Base-by-base conservation (phyloP, 2,888 invertebrate species). In the Melieria picta region DNA sequence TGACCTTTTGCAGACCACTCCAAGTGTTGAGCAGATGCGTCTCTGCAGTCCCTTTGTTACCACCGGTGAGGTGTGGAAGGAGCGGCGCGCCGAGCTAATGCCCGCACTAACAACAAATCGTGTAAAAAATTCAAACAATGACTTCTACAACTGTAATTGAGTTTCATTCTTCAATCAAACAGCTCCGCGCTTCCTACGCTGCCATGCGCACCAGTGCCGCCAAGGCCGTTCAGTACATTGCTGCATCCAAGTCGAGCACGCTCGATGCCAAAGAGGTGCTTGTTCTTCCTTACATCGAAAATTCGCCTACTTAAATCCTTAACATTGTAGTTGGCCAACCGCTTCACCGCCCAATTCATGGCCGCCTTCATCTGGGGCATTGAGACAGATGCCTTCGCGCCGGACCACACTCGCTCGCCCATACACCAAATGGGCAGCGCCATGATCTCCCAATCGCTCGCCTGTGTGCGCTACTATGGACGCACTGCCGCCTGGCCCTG, bases 101-200 rank as follows among this genome's bases (percentile, higher is more conserved):
- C 87, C 88, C 0, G 86, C 86, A 4, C 87, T 90, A 58, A 88
- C 89, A 0, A 82, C 84, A 1, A 88, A 86, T 52, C 88, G 88
- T 78, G 87, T 88, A 81, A 75, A 70, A 63, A 61, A 13, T 46
- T 61, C 6, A n/a, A 9, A 30, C 30, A 30, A 30, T 30, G 3
- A 9, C 16, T 9, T 16, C 0, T 58, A 10, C 16, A 30, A 57
- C 1, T 13, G 0, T 9, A 5, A 0, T 58, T 48, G 0, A 16
- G 11, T 7, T 7, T 48, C 9, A 4, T 64, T 55, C 5, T 43
- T 68, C 52, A 55, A 9, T 55, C 55, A 13, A 7, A 3, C 62
- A 82, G 82, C 57, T 81, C 4, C 89, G 88, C 72, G 82, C 86
- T 3, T 86, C 88, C 81, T 88, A 87, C 66, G 81, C 85, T 0